Percentiles rank a stretch among this genome's conserved stretches.
Evolutionary conservation across 2,888 invertebrate genomes (phyloP).

Genomic region (Actias luna): DNA sequence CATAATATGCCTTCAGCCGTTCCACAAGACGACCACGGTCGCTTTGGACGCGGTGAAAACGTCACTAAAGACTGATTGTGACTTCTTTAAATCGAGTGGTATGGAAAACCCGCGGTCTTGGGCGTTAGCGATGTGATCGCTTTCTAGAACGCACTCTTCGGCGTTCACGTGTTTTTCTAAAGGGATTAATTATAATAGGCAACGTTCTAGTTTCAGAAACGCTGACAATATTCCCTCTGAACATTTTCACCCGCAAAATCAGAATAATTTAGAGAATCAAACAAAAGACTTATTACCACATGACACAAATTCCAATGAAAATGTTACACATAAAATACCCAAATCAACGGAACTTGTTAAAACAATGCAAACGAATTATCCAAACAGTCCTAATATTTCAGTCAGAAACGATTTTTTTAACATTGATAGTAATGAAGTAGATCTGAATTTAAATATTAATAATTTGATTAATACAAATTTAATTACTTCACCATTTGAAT

Average conservation of each 20-base stretch:
- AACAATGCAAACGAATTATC: background rate
- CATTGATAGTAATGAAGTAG: background rate
- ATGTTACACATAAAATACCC: background rate
- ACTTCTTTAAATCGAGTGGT: no score
- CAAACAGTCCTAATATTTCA: constrained; percentile 15
- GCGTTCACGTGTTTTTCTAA: background rate
- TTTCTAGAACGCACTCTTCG: no score
- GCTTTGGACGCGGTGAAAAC: no score
- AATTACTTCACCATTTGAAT: background rate
- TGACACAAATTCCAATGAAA: background rate
- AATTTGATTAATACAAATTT: background rate
- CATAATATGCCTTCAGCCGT: no score
- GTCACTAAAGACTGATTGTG: no score
- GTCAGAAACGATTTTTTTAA: background rate
- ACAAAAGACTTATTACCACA: background rate
- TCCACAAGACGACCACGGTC: no score
- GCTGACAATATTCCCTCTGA: background rate
- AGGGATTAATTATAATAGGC: background rate
- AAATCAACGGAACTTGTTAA: constrained; percentile 9
- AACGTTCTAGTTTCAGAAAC: constrained; percentile 1
- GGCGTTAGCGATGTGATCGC: no score
- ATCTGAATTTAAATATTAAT: background rate
- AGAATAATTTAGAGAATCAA: background rate
- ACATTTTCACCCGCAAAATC: background rate
- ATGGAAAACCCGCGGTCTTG: no score